A percentile compares a stretch with the other conserved stretches of the same genome.
phyloP scores from a whole-genome alignment of 2,888 invertebrate genomes.

The Drosophila pseudotalamancana region DNA sequence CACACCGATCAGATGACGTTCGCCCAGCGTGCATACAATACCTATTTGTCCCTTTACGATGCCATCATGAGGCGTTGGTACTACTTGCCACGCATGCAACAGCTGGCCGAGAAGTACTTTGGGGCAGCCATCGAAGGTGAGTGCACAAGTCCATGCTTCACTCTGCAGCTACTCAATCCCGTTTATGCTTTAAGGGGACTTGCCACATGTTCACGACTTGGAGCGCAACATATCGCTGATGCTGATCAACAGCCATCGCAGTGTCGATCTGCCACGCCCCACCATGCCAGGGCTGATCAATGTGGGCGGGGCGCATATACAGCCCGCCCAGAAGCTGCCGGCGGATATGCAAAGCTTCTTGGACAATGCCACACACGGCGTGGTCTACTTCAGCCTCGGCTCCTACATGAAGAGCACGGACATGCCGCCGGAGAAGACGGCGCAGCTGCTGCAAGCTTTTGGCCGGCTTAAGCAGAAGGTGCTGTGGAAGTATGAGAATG shows the following conservation, averaged over 20 bases:
- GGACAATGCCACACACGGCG: constrained; percentile 84
- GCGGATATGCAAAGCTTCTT: constrained; percentile 81
- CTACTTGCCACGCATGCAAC: constrained; percentile 83
- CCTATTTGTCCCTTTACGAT: constrained; percentile 80
- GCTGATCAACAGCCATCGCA: constrained; percentile 85
- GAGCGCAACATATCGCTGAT: constrained; percentile 85
- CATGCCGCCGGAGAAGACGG: constrained; percentile 83
- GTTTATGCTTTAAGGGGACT: constrained; percentile 52
- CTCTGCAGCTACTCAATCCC: not conserved
- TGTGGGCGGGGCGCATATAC: constrained; percentile 83
- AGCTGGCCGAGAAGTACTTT: constrained; percentile 82
- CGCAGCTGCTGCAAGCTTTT: constrained; percentile 84
- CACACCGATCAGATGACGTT: constrained; percentile 84
- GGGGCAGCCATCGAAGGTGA: constrained; percentile 67
- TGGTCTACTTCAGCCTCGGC: constrained; percentile 85
- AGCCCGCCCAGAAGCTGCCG: constrained; percentile 78
- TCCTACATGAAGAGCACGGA: constrained; percentile 84
- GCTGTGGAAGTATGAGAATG: constrained; percentile 86
- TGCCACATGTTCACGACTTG: constrained; percentile 84
- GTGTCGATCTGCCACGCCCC: constrained; percentile 85
- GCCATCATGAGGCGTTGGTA: constrained; percentile 78
- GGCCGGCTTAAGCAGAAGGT: constrained; percentile 84
- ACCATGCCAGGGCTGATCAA: constrained; percentile 82
- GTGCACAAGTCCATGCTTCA: not conserved
- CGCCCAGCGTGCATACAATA: constrained; percentile 82